A percentile compares a stretch with the other conserved stretches of the same genome.
Conservation (phyloP, 2,888 invertebrate genomes). For the Hydraecia micacea region DNA sequence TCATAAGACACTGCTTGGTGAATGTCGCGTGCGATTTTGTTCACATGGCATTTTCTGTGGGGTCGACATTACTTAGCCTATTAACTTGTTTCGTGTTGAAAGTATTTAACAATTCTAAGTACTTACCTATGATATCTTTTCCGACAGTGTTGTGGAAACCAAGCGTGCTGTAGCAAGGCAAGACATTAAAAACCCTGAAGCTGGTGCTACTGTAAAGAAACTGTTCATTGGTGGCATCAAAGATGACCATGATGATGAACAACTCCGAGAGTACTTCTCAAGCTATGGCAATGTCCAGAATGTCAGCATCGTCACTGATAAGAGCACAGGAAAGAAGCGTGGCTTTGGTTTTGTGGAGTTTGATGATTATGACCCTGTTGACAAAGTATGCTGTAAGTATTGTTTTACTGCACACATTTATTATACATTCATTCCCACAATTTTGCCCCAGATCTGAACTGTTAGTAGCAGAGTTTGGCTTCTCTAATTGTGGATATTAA, state of each 20-base stretch:
- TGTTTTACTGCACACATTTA: slow-evolving; percentile 27
- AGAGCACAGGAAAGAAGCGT: slow-evolving; percentile 97
- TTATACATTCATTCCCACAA: slow-evolving; percentile 75
- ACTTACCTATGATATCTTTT: slow-evolving; percentile 18
- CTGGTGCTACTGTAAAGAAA: slow-evolving; percentile 98
- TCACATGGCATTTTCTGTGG: slow-evolving; percentile 88
- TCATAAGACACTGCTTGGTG: slow-evolving; percentile 84
- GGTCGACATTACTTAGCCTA: slow-evolving; percentile 74
- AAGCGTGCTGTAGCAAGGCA: slow-evolving; percentile 98
- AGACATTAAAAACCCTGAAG: slow-evolving; percentile 97
- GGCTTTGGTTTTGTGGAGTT: slow-evolving; percentile 99
- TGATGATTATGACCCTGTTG: slow-evolving; percentile 99
- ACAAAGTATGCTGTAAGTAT: slow-evolving; percentile 98
- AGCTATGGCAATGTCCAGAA: slow-evolving; percentile 95
- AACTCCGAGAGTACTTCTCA: slow-evolving; percentile 95
- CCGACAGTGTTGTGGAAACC: slow-evolving; percentile 96
- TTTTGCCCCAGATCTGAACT: slow-evolving; percentile 88
- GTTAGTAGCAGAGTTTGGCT: slow-evolving; percentile 85
- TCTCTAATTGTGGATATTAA: slow-evolving; percentile 88
- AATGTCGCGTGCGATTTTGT: slow-evolving; percentile 78
- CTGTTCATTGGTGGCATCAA: slow-evolving; percentile 98
- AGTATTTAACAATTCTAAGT: neutral
- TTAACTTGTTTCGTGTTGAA: fast-evolving
- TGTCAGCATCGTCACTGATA: slow-evolving; percentile 97
- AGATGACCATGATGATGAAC: slow-evolving; percentile 98